phyloP scores from a whole-genome alignment of 1,140 invertebrate genomes.

The Micrasema longulum region DNA sequence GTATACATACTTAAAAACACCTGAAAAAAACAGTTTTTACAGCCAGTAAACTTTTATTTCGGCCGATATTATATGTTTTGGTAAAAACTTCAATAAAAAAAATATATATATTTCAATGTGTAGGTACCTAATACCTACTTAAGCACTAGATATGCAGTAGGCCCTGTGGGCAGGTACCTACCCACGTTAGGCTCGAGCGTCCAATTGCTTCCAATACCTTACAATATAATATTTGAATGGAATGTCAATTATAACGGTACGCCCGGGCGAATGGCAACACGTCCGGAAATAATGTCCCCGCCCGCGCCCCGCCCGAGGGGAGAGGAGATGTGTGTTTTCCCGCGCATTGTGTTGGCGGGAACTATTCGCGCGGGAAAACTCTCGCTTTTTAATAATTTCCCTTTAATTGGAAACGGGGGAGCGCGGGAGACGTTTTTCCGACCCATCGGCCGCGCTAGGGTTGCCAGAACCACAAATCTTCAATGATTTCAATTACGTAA shows the following conservation, averaged over 20 bases:
- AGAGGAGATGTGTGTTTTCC: conserved; percentile 18
- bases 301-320: conserved; percentile 46
- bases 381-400: conserved; percentile 35
- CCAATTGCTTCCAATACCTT: conserved; percentile 49
- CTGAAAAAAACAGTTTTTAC: too few species aligned
- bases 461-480: too few species aligned
- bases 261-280: conserved; percentile 53
- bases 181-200: too few species aligned
- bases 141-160: too few species aligned
- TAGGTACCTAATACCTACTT: too few species aligned
- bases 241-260: conserved; percentile 56
- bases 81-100: too few species aligned
- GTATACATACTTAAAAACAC: too few species aligned
- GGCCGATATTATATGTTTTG: too few species aligned
- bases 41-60: too few species aligned
- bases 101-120: too few species aligned
- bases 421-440: conserved; percentile 32
- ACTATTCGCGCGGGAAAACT: conserved; percentile 25
- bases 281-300: conserved; percentile 55
- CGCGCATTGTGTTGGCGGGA: conserved; percentile 13
- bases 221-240: conserved; percentile 54
- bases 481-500: too few species aligned
- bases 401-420: conserved; percentile 31
- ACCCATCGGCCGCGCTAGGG: conserved; percentile 11
- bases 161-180: too few species aligned